These are phyloP conservation scores for Cercocebus atys DNA, from an alignment of 2,113 vertebrate genomes.

Conservation along the genomic window DNA sequence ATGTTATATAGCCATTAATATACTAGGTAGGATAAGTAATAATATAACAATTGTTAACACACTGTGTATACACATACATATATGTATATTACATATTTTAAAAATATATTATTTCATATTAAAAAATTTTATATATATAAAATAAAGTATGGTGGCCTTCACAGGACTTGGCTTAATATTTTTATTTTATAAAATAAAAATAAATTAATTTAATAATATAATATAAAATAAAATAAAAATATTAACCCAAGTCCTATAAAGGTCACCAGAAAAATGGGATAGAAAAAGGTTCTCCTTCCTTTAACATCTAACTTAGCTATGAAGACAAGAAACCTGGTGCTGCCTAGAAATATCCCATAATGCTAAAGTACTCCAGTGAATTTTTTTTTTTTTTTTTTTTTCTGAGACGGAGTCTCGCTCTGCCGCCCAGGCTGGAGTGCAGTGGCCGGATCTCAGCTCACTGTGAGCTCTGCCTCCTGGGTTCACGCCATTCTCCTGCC, in stretches of 20 bases:
- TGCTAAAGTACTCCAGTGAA: background rate
- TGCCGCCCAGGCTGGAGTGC: too few relatives aligned
- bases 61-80: background rate
- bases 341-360: background rate
- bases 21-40: background rate
- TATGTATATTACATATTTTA: background rate
- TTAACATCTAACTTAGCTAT: background rate
- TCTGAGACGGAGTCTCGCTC: too few relatives aligned
- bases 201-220: too few relatives aligned
- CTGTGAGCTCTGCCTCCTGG: too few relatives aligned
- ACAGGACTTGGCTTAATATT: too few relatives aligned
- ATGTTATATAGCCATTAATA: background rate
- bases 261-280: background rate
- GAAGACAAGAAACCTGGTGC: background rate
- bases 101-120: too few relatives aligned
- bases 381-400: background rate
- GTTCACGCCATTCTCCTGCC: too few relatives aligned
- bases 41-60: background rate
- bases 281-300: background rate
- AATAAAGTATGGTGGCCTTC: too few relatives aligned
- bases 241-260: background rate
- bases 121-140: too few relatives aligned
- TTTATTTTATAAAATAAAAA: too few relatives aligned
- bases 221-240: background rate
- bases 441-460: too few relatives aligned